These are phyloP conservation scores for Crotophaga sulcirostris DNA, from an alignment of 2,113 vertebrate genomes.

Conservation along the genomic window DNA sequence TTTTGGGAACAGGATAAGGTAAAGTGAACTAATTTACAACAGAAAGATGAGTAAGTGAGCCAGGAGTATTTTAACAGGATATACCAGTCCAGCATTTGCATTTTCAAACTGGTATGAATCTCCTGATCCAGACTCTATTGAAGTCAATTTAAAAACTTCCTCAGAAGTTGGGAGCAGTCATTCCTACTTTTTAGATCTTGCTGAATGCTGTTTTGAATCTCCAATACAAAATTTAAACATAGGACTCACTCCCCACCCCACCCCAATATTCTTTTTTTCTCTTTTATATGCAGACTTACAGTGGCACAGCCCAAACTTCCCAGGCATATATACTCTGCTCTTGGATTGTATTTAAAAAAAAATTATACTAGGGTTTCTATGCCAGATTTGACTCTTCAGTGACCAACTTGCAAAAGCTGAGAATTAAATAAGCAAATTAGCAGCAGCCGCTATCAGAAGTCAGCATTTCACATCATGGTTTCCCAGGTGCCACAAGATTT, in stretches of 20 bases:
- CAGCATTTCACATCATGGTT: accelerated
- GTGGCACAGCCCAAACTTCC: not conserved
- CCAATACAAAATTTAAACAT: not conserved
- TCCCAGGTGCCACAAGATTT: not conserved
- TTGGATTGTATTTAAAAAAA: not conserved
- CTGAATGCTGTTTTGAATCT: not conserved
- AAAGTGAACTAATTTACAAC: conserved; percentile 16
- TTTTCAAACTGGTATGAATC: not conserved
- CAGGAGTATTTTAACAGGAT: conserved; percentile 16
- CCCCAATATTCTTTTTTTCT: not conserved
- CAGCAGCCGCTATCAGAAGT: not conserved
- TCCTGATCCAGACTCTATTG: not conserved
- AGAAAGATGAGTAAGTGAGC: conserved; percentile 30
- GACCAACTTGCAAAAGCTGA: not conserved
- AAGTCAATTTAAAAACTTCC: not conserved
- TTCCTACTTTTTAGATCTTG: not conserved
- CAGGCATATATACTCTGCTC: not conserved
- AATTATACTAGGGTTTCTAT: not conserved
- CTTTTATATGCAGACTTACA: not conserved
- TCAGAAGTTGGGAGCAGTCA: not conserved
- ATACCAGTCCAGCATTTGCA: not conserved
- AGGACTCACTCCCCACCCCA: too few relatives aligned
- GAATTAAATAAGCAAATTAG: not conserved
- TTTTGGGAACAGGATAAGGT: conserved; percentile 14
- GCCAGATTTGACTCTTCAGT: not conserved